Conservation (phyloP, 2,113 vertebrate genomes). For the Myanophis thanlyinensis region DNA sequence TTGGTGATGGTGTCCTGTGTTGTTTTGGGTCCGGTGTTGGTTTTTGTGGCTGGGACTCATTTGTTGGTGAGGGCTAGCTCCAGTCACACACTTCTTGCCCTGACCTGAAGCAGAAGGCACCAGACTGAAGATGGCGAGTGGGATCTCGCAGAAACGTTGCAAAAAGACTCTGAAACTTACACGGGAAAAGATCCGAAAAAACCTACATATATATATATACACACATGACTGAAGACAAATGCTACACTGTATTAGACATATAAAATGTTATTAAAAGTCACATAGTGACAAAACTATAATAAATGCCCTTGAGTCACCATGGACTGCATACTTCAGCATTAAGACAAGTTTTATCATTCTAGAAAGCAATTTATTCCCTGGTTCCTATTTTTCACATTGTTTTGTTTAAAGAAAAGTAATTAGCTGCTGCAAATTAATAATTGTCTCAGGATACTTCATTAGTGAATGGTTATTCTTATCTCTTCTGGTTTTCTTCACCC, state of each 20-base stretch:
- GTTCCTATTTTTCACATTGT: constrained; percentile 43
- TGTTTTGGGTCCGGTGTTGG: too few species aligned
- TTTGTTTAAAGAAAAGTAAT: constrained; percentile 60
- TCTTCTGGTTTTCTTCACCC: constrained; percentile 54
- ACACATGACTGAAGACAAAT: neutral
- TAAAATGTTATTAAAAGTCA: neutral
- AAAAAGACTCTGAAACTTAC: too few species aligned
- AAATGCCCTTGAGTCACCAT: neutral
- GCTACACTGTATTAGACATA: neutral
- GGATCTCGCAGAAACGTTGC: too few species aligned
- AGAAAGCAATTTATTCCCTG: constrained; percentile 42
- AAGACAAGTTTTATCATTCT: constrained; percentile 46
- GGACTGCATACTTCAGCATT: constrained; percentile 11
- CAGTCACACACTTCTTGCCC: too few species aligned
- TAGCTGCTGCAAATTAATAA: constrained; percentile 64
- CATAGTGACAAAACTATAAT: constrained; percentile 17
- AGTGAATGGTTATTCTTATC: constrained; percentile 37
- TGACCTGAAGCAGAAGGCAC: too few species aligned
- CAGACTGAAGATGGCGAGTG: too few species aligned
- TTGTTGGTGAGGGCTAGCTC: too few species aligned
- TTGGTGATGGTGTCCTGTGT: too few species aligned
- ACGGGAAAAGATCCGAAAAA: too few species aligned
- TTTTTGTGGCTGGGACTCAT: too few species aligned
- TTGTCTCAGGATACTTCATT: constrained; percentile 50
- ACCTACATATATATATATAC: too few species aligned